phyloP scores from a whole-genome alignment of 2,888 invertebrate species.

The Siphonodentalium dalli region DNA sequence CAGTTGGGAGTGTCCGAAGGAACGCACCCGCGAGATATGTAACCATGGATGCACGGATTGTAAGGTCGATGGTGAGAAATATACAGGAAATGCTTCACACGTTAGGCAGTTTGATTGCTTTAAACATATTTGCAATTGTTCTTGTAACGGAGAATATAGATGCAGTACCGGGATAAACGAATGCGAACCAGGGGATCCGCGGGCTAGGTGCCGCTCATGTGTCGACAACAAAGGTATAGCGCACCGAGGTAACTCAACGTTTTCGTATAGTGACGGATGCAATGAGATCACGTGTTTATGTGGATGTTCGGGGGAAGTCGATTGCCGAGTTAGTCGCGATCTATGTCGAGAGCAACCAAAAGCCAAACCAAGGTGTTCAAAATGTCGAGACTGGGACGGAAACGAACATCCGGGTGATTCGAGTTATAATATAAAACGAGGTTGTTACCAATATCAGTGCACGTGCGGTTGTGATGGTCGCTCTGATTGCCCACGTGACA shows the following conservation, averaged over 20 bases:
- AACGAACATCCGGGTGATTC: too few species aligned
- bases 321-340: too few species aligned
- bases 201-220: conserved; percentile 21
- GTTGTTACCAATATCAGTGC: conserved; percentile 30
- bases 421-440: too few species aligned
- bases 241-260: conserved; percentile 23
- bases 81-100: too few species aligned
- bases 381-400: too few species aligned
- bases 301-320: too few species aligned
- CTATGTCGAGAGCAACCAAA: too few species aligned
- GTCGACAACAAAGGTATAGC: conserved; percentile 4
- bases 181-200: not conserved
- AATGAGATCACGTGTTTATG: too few species aligned
- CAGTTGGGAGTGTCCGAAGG: conserved; percentile 31
- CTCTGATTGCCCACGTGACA: conserved; percentile 30
- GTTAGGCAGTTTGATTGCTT: too few species aligned
- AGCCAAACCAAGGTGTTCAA: too few species aligned
- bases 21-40: conserved; percentile 29
- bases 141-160: not conserved
- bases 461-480: conserved; percentile 35
- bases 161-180: too few species aligned
- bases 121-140: not conserved
- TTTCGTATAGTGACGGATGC: too few species aligned
- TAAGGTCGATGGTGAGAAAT: conserved; percentile 21
- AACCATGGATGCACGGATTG: conserved; percentile 23